These are phyloP conservation scores for Cepaea hortensis DNA, from an alignment of 2,888 invertebrate species.

Conservation along the genomic window DNA sequence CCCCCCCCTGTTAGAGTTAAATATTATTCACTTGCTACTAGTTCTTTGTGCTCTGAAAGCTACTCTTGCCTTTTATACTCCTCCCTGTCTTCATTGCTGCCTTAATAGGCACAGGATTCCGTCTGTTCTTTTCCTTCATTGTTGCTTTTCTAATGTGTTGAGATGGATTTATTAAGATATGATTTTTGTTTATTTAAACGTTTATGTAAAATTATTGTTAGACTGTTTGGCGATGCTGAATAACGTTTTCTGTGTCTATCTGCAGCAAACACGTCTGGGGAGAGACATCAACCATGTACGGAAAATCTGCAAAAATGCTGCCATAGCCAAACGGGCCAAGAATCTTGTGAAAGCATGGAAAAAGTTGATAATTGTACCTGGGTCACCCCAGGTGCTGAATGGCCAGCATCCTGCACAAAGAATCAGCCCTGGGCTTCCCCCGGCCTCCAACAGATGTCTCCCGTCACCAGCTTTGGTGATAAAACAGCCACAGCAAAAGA, in stretches of 20 bases:
- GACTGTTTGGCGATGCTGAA: too few relatives aligned
- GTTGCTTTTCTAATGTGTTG: too few relatives aligned
- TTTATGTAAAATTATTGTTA: too few relatives aligned
- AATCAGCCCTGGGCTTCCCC: slow-evolving; percentile 35
- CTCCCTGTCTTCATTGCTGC: too few relatives aligned
- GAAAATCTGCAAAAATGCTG: slow-evolving; percentile 88
- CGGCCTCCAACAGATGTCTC: slow-evolving; percentile 30
- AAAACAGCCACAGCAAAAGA: slow-evolving; percentile 16
- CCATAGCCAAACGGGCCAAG: slow-evolving; percentile 91
- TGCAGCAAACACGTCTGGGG: slow-evolving; percentile 93
- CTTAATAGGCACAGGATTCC: too few relatives aligned
- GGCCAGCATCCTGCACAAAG: slow-evolving; percentile 37
- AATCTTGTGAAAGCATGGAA: slow-evolving; percentile 94
- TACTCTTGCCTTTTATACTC: too few relatives aligned
- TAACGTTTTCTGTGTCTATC: not conserved
- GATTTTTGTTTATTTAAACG: too few relatives aligned
- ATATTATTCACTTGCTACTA: too few relatives aligned
- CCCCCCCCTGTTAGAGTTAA: too few relatives aligned
- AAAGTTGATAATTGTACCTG: slow-evolving; percentile 81
- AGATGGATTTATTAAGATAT: too few relatives aligned
- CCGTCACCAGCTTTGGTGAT: slow-evolving; percentile 48
- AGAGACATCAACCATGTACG: slow-evolving; percentile 94
- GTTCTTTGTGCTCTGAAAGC: too few relatives aligned
- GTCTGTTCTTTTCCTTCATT: too few relatives aligned
- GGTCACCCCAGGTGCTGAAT: slow-evolving; percentile 41